phyloP scores from a whole-genome alignment of 2,113 vertebrate species.

The Pachycephala philippinensis region DNA sequence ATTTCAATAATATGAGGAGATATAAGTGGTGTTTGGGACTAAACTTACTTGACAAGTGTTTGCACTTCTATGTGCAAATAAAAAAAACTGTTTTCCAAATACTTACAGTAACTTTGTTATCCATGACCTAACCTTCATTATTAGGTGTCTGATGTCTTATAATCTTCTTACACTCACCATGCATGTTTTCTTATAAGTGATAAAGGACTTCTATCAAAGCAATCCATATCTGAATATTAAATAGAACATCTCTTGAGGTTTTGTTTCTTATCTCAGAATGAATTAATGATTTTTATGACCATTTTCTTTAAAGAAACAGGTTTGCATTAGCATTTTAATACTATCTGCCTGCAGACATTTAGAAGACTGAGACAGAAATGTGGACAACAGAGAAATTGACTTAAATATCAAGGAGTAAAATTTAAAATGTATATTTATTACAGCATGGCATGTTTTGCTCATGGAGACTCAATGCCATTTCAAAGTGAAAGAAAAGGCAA shows the following conservation, averaged over 20 bases:
- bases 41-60: background rate
- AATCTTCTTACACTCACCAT: background rate
- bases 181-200: background rate
- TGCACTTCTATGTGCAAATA: background rate
- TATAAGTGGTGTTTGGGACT: background rate
- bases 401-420: background rate
- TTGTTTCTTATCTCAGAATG: background rate
- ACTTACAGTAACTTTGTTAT: background rate
- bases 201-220: conserved; percentile 1
- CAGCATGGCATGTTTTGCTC: background rate
- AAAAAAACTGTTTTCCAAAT: background rate
- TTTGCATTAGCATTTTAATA: background rate
- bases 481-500: background rate
- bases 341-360: background rate
- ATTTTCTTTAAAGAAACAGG: background rate
- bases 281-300: background rate
- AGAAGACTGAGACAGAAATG: background rate
- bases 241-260: background rate
- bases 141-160: background rate
- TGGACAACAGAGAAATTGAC: background rate
- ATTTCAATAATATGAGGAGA: background rate
- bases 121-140: background rate
- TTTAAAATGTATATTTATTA: background rate
- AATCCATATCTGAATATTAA: conserved; percentile 24
- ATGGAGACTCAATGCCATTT: background rate